Evolutionary conservation across 2,888 invertebrate species (phyloP).

Genomic region (Ptycholaimellus sp.): DNA sequence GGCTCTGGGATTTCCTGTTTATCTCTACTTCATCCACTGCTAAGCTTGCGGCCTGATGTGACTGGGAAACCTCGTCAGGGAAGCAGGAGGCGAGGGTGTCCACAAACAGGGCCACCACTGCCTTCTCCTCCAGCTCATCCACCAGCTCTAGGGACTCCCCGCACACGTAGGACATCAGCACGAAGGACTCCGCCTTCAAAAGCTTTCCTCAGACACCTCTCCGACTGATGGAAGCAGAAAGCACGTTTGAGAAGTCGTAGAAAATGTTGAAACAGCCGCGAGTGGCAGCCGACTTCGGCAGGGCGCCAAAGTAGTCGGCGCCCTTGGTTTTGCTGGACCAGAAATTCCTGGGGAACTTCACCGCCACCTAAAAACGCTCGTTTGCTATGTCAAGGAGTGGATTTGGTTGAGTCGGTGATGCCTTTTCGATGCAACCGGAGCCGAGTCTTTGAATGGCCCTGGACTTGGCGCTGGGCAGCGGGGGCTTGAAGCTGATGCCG

Average conservation of each 20-base stretch:
- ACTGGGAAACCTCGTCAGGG: slow-evolving; percentile 19
- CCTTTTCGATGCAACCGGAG: slow-evolving; percentile 31
- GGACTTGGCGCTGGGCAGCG: slow-evolving; percentile 26
- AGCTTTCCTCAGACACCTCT: neutral
- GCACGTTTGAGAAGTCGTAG: slow-evolving; percentile 26
- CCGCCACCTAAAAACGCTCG: slow-evolving; percentile 21
- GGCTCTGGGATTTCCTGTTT: slow-evolving; percentile 28
- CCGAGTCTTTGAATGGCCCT: slow-evolving; percentile 27
- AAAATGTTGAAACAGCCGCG: slow-evolving; percentile 30
- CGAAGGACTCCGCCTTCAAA: slow-evolving; percentile 4
- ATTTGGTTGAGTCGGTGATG: neutral
- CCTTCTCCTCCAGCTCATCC: slow-evolving; percentile 18
- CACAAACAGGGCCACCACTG: slow-evolving; percentile 22
- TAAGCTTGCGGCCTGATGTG: neutral
- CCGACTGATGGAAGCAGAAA: neutral
- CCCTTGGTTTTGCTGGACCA: slow-evolving; percentile 25
- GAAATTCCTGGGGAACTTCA: slow-evolving; percentile 28
- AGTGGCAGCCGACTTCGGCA: slow-evolving; percentile 19
- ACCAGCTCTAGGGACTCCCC: slow-evolving; percentile 22
- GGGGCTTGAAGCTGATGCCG: slow-evolving; percentile 26
- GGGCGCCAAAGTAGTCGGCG: slow-evolving; percentile 28
- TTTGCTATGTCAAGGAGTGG: neutral
- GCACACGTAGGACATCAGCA: slow-evolving; percentile 25
- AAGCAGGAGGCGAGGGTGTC: slow-evolving; percentile 21
- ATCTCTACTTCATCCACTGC: slow-evolving; percentile 6